A percentile compares a stretch with the other conserved stretches of the same genome.
Evolutionary conservation across 53 echinoderm and acorn worm genomes (phyloP).

Genomic region (Mesocentrotus franciscanus): DNA sequence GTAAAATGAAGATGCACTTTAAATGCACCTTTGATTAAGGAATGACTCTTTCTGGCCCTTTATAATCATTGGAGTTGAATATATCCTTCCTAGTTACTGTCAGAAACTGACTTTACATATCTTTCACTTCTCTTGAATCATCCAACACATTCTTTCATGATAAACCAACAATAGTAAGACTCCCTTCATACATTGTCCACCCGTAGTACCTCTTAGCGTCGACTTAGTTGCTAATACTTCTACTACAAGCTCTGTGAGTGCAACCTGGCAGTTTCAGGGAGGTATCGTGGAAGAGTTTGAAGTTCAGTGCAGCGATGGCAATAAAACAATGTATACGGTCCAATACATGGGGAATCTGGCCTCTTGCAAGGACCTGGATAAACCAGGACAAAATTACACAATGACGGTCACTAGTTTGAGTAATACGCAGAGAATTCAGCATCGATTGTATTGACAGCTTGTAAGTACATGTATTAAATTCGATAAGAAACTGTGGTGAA

Average conservation of each 20-base stretch:
- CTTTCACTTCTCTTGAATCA: not conserved
- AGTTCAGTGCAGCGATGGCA: conserved; percentile 60
- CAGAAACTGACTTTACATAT: not conserved
- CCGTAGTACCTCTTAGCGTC: conserved; percentile 28
- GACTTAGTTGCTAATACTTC: not conserved
- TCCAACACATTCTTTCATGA: not conserved
- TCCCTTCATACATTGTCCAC: not conserved
- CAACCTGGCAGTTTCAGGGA: conserved; percentile 64
- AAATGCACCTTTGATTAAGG: too few species aligned
- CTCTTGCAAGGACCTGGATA: not conserved
- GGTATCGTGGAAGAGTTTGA: conserved; percentile 70
- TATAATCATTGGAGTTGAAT: too few species aligned
- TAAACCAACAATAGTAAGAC: too few species aligned
- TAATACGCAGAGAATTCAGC: conserved; percentile 20
- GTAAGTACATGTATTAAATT: not conserved
- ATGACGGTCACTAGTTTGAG: conserved; percentile 30
- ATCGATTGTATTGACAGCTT: not conserved
- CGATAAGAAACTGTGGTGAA: too few species aligned
- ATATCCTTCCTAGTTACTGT: not conserved
- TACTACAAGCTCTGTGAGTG: conserved; percentile 68
- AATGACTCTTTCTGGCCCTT: too few species aligned
- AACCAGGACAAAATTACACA: conserved; percentile 44
- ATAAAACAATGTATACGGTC: not conserved
- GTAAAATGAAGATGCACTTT: too few species aligned
- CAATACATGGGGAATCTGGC: not conserved